Evolutionary conservation across 2,113 vertebrate genomes (phyloP).

Genomic region (Raja brachyura): DNA sequence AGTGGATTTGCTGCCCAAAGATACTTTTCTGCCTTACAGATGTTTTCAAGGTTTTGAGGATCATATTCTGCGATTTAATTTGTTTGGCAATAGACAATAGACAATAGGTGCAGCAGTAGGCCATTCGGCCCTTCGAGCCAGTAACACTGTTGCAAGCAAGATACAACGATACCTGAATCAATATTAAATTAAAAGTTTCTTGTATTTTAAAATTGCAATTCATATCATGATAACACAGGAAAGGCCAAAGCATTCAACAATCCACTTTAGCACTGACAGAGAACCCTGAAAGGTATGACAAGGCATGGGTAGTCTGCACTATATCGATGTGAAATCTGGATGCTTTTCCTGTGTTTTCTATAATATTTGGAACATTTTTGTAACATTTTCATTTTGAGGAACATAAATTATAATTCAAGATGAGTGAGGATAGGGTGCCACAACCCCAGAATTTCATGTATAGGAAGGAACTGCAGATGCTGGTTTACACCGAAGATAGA

Average conservation of each 20-base stretch:
- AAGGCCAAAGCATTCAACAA: background rate
- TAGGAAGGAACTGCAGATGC: too few species aligned
- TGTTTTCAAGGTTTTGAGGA: background rate
- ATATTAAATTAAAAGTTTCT: background rate
- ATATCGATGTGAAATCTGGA: background rate
- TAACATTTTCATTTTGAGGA: background rate
- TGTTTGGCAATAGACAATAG: background rate
- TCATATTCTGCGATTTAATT: background rate
- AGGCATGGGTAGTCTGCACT: too few species aligned
- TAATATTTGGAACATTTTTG: background rate
- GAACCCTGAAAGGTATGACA: background rate
- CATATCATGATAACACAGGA: background rate
- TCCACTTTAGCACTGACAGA: background rate
- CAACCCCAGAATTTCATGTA: background rate
- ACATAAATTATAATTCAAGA: background rate
- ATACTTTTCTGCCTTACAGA: background rate
- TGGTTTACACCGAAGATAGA: too few species aligned
- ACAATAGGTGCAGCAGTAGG: too few species aligned
- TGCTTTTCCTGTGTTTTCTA: background rate
- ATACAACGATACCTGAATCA: too few species aligned
- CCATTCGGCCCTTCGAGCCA: too few species aligned
- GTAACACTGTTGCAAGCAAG: too few species aligned
- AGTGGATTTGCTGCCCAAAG: background rate
- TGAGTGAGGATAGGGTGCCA: too few species aligned
- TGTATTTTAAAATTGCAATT: background rate